Percentiles rank a stretch among this genome's conserved stretches.
Evolutionary conservation across 1,140 invertebrate species (phyloP).

Genomic region (Neodiprion lecontei): DNA sequence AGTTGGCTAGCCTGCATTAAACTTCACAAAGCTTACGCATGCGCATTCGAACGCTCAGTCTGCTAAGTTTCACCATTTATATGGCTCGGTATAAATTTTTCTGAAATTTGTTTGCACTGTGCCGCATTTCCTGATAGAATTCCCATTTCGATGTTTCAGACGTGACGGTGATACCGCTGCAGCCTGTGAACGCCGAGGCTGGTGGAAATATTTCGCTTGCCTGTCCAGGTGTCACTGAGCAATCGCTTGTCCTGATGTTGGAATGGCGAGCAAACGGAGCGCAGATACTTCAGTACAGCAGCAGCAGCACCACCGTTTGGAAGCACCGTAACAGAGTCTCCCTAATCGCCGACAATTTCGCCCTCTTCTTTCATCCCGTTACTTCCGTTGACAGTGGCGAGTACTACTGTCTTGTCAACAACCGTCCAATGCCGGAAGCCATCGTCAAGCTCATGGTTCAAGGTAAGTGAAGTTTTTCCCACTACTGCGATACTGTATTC

Average conservation of each 20-base stretch:
- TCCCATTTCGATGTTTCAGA: conserved; percentile 46
- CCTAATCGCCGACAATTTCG: conserved; percentile 68
- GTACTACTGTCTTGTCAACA: conserved; percentile 74
- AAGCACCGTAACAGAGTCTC: conserved; percentile 64
- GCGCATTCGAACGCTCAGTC: too few relatives aligned
- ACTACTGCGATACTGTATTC: too few relatives aligned
- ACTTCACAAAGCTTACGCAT: too few relatives aligned
- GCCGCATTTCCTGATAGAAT: not conserved
- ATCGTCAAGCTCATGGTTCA: conserved; percentile 71
- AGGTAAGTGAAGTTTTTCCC: conserved; percentile 57
- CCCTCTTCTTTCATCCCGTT: conserved; percentile 69
- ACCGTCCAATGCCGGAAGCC: conserved; percentile 68
- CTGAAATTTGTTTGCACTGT: not conserved
- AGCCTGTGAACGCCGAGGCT: conserved; percentile 68
- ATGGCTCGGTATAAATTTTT: too few relatives aligned
- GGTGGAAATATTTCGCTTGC: conserved; percentile 69
- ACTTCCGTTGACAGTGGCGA: conserved; percentile 69
- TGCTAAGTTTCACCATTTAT: too few relatives aligned
- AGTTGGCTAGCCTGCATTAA: too few relatives aligned
- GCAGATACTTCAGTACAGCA: conserved; percentile 60
- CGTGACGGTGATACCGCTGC: conserved; percentile 63
- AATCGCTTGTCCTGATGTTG: conserved; percentile 68
- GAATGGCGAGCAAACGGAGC: conserved; percentile 66
- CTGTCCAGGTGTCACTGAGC: conserved; percentile 71
- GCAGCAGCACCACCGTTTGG: conserved; percentile 63